Conservation (phyloP, 2,113 vertebrate species). For the Paradoxurus hermaphroditus region DNA sequence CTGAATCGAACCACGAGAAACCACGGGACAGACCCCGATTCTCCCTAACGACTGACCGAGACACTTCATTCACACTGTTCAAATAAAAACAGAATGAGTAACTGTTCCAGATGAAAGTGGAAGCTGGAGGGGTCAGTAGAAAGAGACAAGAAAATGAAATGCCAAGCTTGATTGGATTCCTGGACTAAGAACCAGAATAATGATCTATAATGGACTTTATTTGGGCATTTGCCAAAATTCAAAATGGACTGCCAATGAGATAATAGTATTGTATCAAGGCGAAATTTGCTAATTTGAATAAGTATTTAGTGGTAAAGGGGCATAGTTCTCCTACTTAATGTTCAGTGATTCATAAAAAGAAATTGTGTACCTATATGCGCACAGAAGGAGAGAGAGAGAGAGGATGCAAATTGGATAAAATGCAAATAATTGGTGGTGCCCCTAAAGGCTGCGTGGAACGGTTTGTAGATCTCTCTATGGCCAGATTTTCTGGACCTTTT, state of each 20-base stretch:
- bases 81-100: not conserved
- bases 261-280: not conserved
- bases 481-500: not conserved
- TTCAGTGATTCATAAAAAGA: not conserved
- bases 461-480: not conserved
- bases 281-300: constrained; percentile 35
- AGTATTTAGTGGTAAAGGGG: not conserved
- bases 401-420: not conserved
- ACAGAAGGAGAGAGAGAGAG: not conserved
- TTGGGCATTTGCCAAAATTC: not conserved
- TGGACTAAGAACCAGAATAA: not conserved
- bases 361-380: rapidly evolving
- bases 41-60: not conserved
- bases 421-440: not conserved
- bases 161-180: not conserved
- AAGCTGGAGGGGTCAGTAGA: not conserved
- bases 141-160: not conserved
- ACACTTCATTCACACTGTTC: not conserved
- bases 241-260: not conserved
- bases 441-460: not conserved
- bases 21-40: not conserved
- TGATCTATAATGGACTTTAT: not conserved
- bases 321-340: not conserved
- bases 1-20: not conserved
- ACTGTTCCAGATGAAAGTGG: not conserved